These are phyloP conservation scores for Myopa tessellatipennis DNA, from an alignment of 2,888 invertebrate species.

Conservation along the genomic window DNA sequence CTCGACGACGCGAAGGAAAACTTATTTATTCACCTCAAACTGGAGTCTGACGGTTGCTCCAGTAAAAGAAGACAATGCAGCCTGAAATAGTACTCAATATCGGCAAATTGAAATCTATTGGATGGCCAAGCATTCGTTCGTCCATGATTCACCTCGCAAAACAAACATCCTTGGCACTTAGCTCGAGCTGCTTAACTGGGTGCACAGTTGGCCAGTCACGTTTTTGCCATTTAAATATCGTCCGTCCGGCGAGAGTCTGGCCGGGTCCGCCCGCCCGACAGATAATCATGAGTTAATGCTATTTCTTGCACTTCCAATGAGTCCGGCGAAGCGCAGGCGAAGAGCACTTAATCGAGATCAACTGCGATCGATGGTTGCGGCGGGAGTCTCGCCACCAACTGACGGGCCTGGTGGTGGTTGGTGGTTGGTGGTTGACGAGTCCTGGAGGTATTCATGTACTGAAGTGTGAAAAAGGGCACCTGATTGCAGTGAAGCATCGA, in stretches of 20 bases:
- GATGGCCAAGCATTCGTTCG: constrained; percentile 21
- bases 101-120: constrained; percentile 34
- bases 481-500: neutral
- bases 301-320: constrained; percentile 26
- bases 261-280: constrained; percentile 38
- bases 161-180: constrained; percentile 35
- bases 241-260: constrained; percentile 26
- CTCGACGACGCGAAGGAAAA: neutral
- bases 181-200: constrained; percentile 6
- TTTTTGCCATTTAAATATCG: constrained; percentile 50
- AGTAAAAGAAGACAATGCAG: constrained; percentile 27
- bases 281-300: constrained; percentile 28
- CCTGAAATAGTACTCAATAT: constrained; percentile 28
- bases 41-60: constrained; percentile 16
- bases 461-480: constrained; percentile 23
- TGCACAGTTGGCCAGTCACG: constrained; percentile 48
- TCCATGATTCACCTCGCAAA: constrained; percentile 23
- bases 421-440: neutral
- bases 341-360: constrained; percentile 28
- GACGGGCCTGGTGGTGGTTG: neutral
- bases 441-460: constrained; percentile 20
- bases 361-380: constrained; percentile 21
- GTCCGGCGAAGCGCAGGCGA: neutral
- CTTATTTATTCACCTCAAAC: constrained; percentile 30
- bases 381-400: neutral